Base-by-base conservation (phyloP, 2,888 invertebrate genomes). In the Agrotis puta region DNA sequence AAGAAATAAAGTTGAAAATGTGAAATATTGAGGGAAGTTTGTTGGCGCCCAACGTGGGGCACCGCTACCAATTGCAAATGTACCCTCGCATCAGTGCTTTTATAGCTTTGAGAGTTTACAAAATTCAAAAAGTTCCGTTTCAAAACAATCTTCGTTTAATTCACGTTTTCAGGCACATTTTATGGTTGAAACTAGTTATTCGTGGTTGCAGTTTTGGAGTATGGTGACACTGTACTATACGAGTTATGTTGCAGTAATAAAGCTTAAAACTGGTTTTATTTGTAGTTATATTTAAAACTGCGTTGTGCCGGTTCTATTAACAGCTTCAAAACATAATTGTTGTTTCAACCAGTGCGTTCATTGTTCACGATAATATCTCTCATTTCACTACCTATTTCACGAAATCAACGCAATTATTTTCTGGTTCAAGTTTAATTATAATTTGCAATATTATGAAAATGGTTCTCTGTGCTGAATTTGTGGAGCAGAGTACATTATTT, bases 11-110 rank as follows among this genome's bases (percentile, higher is more conserved):
- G 80, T 86, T 75, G 47, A 61, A 39, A 79, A 85, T 70, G 54
- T 74, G 71, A 83, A 81, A 84, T 79, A 77, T 82, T 77, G 74
- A 77, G 72, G 66, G 79, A 90, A 90, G 85, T 92, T 92, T 88
- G 84, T 87, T 92, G 92, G 92, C 93, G 88, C 89, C 88, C 88
- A 86, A 81, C 87, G 79, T 82, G 88, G 88, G 84, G 70, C 88
- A 61, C 70, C 76, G 78, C 79, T 78, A 82, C 77, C 88, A 88
- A 89, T 89, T 86, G 88, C 88, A 91, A 92, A 91, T 91, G 90
- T 87, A 85, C 74, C 81, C 84, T 84, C 89, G 88, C 90, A 88
- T 91, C 90, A 89, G 82, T 85, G 90, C 87, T 81, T 92, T 92
- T 92, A 92, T 88, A 80, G 87, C 90, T 85, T 84, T 81, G 87